Base-by-base conservation (phyloP, 2,888 invertebrate species). In the Globia sparganii region DNA sequence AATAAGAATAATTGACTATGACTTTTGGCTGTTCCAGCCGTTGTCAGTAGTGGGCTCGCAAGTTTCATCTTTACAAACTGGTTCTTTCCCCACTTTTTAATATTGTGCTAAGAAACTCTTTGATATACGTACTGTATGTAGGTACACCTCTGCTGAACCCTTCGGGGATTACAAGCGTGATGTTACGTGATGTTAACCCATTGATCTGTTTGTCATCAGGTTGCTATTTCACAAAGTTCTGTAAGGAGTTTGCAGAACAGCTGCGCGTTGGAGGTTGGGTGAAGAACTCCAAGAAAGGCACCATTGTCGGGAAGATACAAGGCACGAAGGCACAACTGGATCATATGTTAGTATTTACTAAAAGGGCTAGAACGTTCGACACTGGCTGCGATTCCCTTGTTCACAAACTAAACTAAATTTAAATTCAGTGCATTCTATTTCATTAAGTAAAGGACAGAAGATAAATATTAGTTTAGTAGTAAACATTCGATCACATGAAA, bases 251-350 rank as follows among this genome's bases (percentile, higher is more conserved):
- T 84, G 98, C 98, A 72, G 97, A 97, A 74, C 97, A 98, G 90
- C 95, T 98, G 53, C 98, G 98, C 34, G 97, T 99, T 56, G 97
- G 97, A 40, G 99, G 99, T 15, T 99, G 99, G 99, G 98, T 99
- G 86, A 99, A 99, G 96, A 99, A 99, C 94, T 98, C 98, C 64
- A 98, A 98, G 93, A 97, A 97, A 80, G 99, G 99, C 34, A 99
- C 99, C 25, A 98, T 99, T 73, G 97, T 98, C 13, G 99, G 99
- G 71, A 98, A 98, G 94, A 97, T 99, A 92, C 99, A 99, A 94
- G 99, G 99, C 21, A 97, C 97, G 64, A 98, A 98, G 91, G 96
- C 97, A 13, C 97, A 97, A 88, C 96, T 99, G 72, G 98, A 99
- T 91, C 98, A 98, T 92, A 98, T 99, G 99, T 99, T 95, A 97